Evolutionary conservation across 1,140 invertebrate genomes (phyloP), one percentile per base, ranked within the genome.

Genomic region (Gonioctena quinquepunctata): DNA sequence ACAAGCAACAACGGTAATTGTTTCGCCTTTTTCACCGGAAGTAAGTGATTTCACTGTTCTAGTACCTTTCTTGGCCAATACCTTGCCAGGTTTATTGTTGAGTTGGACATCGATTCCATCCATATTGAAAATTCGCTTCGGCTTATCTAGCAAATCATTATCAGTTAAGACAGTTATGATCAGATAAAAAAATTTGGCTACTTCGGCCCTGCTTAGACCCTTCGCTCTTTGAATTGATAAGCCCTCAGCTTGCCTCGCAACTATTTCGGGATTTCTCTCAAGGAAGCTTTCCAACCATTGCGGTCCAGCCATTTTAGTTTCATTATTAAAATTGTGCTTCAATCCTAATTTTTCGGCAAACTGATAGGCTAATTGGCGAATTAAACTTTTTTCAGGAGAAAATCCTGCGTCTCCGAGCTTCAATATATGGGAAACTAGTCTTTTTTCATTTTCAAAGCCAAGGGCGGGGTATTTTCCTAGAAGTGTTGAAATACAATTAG

Each of bases 51-150:
- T 16, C 4, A 84, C 80, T 59, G 25, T 62, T 78, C 76, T 81
- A 11, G 77, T 23, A 68, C 79, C 79, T 79, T 83, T 85, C 1
- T 26, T 79, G 11, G 82, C 82, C 59, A 85, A 28, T 18, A 83
- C 79, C 71, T 79, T 74, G 26, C 77, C 76, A 22, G 76, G 65
- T 72, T 75, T 74, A 60, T 75, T 82, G 59, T 80, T 83, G 25
- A 84, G 19, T 70, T 85, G 82, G 3, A 84, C 50, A 3, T 82
- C 83, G 13, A 73, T 78, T 72, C 85, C 83, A 66, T 85, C 82
- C 27, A 33, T 33, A 13, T 33, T 33, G 28, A 8, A 33, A 13
- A 33, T 33, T 7, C 13, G 7, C 7, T 1, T 8, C 7, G 28
- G 6, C 6, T 33, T 33, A 13, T 13, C 28, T 2, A 33, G 0